These are phyloP conservation scores for Rynchops niger DNA, from an alignment of 2,113 vertebrate species.

Conservation along the genomic window DNA sequence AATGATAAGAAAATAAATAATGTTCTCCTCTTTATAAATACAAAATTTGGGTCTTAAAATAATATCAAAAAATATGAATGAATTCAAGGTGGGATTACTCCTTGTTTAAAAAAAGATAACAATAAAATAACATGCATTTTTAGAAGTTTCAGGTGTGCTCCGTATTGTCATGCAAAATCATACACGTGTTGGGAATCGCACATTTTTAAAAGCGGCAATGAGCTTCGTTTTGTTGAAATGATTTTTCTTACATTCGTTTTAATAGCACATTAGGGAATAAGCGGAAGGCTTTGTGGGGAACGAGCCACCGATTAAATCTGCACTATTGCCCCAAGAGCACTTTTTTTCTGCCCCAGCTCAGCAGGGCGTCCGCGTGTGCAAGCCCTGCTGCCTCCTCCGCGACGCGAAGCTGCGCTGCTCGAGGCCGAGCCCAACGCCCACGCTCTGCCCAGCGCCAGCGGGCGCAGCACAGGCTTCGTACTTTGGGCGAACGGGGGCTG, in stretches of 20 bases:
- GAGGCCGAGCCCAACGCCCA: accelerated
- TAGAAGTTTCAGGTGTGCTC: background rate
- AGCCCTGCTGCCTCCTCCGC: accelerated
- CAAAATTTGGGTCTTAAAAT: background rate
- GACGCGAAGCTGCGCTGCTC: background rate
- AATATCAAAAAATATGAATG: background rate
- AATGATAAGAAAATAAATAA: constrained; percentile 16
- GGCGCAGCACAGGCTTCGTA: no score
- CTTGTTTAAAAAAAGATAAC: background rate
- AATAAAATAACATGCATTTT: background rate
- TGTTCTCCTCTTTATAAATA: background rate
- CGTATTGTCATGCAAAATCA: background rate
- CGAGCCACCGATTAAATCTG: background rate
- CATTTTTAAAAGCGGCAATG: background rate
- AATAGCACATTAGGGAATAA: background rate
- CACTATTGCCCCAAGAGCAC: background rate
- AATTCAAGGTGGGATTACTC: background rate
- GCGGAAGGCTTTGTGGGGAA: background rate
- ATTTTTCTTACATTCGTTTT: background rate
- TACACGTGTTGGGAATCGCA: background rate
- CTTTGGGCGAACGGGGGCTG: background rate
- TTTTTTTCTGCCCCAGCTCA: background rate
- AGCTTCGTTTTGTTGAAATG: background rate
- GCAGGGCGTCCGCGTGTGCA: background rate
- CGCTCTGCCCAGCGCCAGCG: background rate